Evolutionary conservation across 2,797 vertebrate genomes (phyloP), one percentile per base, ranked within the genome.

Genomic region (Melanotaenia nigrans): DNA sequence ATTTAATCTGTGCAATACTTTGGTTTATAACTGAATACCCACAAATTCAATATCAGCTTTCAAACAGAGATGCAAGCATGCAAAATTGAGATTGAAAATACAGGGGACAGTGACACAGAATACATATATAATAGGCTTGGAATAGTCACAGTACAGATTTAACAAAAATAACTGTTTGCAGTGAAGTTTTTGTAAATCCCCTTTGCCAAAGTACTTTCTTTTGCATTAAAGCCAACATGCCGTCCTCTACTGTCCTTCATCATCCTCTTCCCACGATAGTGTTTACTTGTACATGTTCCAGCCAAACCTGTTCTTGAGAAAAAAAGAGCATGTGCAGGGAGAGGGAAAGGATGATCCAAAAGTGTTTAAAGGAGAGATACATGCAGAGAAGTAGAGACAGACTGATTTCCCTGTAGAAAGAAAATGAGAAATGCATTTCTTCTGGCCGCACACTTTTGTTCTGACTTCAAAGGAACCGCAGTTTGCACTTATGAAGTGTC

Each of bases 401-500:
- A 74, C 20, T 68, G 68, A 54, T 65, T 74, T 49, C 61, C 78
- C 74, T 78, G 61, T 65, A 71, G 77, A 68, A 71, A 77, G 64
- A 67, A 80, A 78, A 68, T 25, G 55, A 85, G 78, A 87, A 85
- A 81, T 73, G 57, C 13, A 78, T 85, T 88, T 90, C 75, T 85
- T 22, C 64, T 16, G 18, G 64, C 77, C 3, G 11, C 42, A 67
- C 12, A 45, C 83, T 87, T 58, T 90, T 86, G 77, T 91, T 77
- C 80, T 36, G 72, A 90, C 91, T 90, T 92, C 87, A 91, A 88
- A 90, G 86, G 66, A 61, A 61, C 61, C n/a, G n/a, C 58, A 67
- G 80, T 84, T 83, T 73, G 74, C 71, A 77, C 79, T 88, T 82
- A 78, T 65, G 78, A 85, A 74, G 77, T 73, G 81, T 86, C 72